phyloP scores from a whole-genome alignment of 92 coral and sea anemone genomes.

The Phymanthus crucifer region DNA sequence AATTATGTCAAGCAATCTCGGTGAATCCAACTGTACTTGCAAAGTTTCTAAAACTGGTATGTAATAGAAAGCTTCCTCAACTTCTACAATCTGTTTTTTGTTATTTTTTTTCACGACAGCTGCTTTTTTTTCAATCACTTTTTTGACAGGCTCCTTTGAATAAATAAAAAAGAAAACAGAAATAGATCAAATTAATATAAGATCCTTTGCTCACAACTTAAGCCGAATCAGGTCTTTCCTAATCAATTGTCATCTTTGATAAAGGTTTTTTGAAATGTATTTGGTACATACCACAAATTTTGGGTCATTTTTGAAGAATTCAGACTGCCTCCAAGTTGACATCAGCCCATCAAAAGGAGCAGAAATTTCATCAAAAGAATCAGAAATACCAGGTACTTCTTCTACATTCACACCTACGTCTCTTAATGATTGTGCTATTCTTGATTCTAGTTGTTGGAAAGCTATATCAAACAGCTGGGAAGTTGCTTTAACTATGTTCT shows the following conservation, averaged over 20 bases:
- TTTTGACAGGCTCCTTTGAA: conserved; percentile 12
- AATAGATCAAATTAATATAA: too few species aligned
- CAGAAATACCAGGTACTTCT: conserved; percentile 3
- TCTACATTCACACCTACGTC: conserved; percentile 7
- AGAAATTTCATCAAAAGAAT: background rate
- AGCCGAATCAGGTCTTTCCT: background rate
- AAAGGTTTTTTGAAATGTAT: background rate
- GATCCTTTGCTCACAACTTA: background rate
- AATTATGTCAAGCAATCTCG: conserved; percentile 29
- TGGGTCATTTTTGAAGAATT: background rate
- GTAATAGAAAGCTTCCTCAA: conserved; percentile 50
- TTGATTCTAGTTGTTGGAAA: background rate
- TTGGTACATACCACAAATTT: conserved; percentile 8
- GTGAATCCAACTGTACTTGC: conserved; percentile 39
- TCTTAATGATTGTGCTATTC: background rate
- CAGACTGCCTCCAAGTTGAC: background rate
- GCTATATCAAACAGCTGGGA: background rate
- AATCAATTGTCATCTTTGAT: too few species aligned
- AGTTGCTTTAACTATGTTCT: conserved; percentile 3
- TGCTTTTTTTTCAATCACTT: conserved; percentile 32
- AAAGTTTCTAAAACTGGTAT: conserved; percentile 41
- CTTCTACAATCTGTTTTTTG: conserved; percentile 38
- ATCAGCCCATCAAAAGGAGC: background rate
- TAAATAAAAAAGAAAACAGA: background rate
- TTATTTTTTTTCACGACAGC: conserved; percentile 23